Conservation (phyloP, 2,888 invertebrate genomes). For the Hedychridium roseum region DNA sequence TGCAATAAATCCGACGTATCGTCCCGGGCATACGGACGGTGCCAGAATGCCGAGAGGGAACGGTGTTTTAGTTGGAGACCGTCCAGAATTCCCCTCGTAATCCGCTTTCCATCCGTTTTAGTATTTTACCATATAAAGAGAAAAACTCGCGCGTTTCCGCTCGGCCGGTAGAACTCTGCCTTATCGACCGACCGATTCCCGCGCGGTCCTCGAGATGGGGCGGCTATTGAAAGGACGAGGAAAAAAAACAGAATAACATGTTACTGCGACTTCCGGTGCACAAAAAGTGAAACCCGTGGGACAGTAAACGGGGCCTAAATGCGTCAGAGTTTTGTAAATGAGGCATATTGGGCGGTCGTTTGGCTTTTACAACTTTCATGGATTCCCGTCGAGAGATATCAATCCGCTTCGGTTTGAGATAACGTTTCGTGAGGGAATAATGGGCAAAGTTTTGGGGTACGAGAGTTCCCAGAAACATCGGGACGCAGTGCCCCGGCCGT, state of each 20-base stretch:
- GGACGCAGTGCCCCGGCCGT: no score
- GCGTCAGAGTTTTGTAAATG: no score
- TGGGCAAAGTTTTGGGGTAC: slow-evolving; percentile 31
- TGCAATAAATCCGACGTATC: slow-evolving; percentile 20
- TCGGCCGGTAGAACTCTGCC: slow-evolving; percentile 25
- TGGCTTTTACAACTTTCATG: no score
- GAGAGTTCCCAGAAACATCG: no score
- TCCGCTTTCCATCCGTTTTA: slow-evolving; percentile 27
- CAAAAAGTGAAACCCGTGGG: no score
- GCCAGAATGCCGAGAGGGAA: slow-evolving; percentile 13
- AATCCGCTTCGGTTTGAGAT: slow-evolving; percentile 29
- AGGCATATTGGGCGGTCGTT: no score
- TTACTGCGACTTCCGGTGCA: no score
- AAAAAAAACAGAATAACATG: background rate
- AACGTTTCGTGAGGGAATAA: slow-evolving; percentile 30
- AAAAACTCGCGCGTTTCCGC: slow-evolving; percentile 20
- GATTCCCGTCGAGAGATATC: slow-evolving; percentile 20
- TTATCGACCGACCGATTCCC: slow-evolving; percentile 34
- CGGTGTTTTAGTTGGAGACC: slow-evolving; percentile 24
- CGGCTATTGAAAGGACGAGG: slow-evolving; percentile 9
- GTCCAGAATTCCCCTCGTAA: slow-evolving; percentile 29
- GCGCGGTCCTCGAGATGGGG: slow-evolving; percentile 36
- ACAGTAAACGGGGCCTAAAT: no score
- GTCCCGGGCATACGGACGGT: slow-evolving; percentile 13
- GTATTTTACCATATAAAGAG: slow-evolving; percentile 28